phyloP scores from a whole-genome alignment of 1,140 invertebrate genomes.

The Cotesia chilonis region DNA sequence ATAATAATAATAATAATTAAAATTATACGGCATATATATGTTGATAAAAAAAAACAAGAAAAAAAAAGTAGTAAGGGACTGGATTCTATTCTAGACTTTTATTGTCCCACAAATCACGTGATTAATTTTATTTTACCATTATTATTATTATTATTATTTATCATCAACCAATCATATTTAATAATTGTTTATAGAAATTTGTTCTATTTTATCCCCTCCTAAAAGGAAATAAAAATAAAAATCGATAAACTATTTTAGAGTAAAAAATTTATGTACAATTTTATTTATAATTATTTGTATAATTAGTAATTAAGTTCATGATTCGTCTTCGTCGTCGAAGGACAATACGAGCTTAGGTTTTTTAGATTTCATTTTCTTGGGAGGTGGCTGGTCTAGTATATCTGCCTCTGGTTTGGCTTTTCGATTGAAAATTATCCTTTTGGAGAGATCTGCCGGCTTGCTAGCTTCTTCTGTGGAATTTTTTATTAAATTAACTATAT shows the following conservation, averaged over 20 bases:
- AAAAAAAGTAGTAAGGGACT: constrained; percentile 1
- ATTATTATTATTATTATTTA: constrained; percentile 1
- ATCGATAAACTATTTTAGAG: too few relatives aligned
- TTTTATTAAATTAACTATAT: background rate
- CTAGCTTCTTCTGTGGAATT: constrained; percentile 65
- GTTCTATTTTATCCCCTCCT: too few relatives aligned
- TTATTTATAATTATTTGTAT: constrained; percentile 1
- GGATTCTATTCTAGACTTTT: constrained; percentile 18
- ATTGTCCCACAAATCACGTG: constrained; percentile 15
- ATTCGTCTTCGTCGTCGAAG: constrained; percentile 66
- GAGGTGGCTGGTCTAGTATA: constrained; percentile 26
- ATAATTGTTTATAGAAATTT: constrained; percentile 3
- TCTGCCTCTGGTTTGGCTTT: constrained; percentile 50
- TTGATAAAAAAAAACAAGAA: too few relatives aligned
- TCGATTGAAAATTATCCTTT: constrained; percentile 66
- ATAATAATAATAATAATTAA: background rate
- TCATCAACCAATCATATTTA: background rate
- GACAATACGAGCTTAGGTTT: constrained; percentile 61
- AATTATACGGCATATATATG: background rate
- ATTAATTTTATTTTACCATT: background rate
- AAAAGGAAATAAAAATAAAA: too few relatives aligned
- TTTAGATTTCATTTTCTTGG: constrained; percentile 59
- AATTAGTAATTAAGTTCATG: constrained; percentile 23
- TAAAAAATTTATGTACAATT: constrained; percentile 12
- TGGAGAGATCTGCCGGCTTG: constrained; percentile 66